These are phyloP conservation scores for Cataglyphis albicans DNA, from an alignment of 2,888 invertebrate genomes.

Conservation along the genomic window DNA sequence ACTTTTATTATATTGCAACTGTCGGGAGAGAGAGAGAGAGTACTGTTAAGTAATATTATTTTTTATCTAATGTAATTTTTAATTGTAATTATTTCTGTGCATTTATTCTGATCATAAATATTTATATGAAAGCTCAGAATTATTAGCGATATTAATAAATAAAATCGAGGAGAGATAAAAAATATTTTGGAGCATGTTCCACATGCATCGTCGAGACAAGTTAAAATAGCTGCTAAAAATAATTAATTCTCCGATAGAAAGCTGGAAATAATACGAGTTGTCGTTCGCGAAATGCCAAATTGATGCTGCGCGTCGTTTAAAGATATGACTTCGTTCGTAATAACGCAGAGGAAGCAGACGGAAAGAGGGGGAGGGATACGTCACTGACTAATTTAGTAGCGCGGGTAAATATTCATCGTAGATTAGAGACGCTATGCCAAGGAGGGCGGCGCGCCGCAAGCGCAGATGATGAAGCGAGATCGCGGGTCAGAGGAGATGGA, in stretches of 20 bases:
- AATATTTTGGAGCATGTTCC: background rate
- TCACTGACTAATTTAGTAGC: slow-evolving; percentile 55
- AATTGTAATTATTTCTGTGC: background rate
- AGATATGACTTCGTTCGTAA: slow-evolving; percentile 44
- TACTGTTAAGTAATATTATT: background rate
- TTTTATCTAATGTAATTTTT: background rate
- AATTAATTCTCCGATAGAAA: slow-evolving; percentile 14
- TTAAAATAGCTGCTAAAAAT: background rate
- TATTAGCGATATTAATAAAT: slow-evolving; percentile 24
- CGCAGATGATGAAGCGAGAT: slow-evolving; percentile 8
- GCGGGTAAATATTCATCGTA: slow-evolving; percentile 59
- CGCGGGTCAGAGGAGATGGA: background rate
- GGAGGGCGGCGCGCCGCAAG: slow-evolving; percentile 29
- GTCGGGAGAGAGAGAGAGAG: background rate
- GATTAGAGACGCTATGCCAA: slow-evolving; percentile 44
- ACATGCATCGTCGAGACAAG: background rate
- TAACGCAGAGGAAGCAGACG: slow-evolving; percentile 22
- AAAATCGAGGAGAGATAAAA: background rate
- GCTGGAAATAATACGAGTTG: slow-evolving; percentile 57
- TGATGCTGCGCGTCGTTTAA: slow-evolving; percentile 43
- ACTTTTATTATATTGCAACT: slow-evolving; percentile 7
- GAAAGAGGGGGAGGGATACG: background rate
- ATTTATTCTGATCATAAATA: background rate
- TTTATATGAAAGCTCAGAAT: slow-evolving; percentile 4
- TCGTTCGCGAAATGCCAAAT: slow-evolving; percentile 54